Evolutionary conservation across 2,113 vertebrate genomes (phyloP), one percentile per base, ranked within the genome.

Genomic region (Raja brachyura): DNA sequence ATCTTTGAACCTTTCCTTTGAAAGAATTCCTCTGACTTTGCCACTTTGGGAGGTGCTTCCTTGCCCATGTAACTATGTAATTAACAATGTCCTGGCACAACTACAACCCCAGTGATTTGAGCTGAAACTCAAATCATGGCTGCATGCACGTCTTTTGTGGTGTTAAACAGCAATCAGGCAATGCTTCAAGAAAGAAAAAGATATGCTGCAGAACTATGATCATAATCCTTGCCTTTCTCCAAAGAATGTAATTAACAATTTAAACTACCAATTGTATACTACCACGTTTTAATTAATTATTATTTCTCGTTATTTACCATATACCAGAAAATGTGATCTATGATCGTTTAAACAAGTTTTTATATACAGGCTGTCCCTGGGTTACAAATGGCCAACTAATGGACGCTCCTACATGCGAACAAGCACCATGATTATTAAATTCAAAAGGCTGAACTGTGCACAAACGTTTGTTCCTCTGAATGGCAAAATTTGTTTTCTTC

Each of bases 1-100:
- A 97, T 96, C 98, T 99, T 99, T 99, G 98, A 99, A 99, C 98
- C 97, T 96, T 95, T 96, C 96, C 97, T 99, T 99, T 99, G 98
- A 99, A 98, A 97, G 96, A 94, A 95, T 96, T 97, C 97, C 95
- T 97, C 96, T 95, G 94, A 95, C 96, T 96, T 95, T 94, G 95
- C 94, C 95, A 94, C 0, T 81, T 96, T 95, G 79, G 93, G 94
- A 97, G 96, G 96, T 96, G 96, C 95, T 95, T 95, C 94, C 93
- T 94, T 93, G 95, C 93, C 95, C 96, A 94, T 95, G 96, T 96
- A 95, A 95, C 85, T 95, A 95, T 94, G 96, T 96, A 97, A 97
- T 96, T 97, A 96, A 95, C 95, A 95, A 95, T 97, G 96, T 95
- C 93, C 76, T 25, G 94, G 95, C 95, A 95, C 95, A 96, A 97